Evolutionary conservation across 23 tunicate species (phyloP), one percentile per base, ranked within the genome.

Genomic region (Styela plicata): DNA sequence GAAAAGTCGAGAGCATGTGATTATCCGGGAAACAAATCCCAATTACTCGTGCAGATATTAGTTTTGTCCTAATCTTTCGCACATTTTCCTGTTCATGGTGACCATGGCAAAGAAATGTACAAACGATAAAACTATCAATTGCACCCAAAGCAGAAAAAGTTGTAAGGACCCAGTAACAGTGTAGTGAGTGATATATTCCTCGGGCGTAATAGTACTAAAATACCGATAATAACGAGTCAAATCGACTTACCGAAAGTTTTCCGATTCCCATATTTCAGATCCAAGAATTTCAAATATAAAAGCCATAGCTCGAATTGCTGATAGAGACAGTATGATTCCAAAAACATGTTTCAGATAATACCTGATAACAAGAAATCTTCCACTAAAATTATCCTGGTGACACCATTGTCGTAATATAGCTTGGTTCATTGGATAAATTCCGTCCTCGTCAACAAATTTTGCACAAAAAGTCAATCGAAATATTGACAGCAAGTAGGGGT

Each of bases 351-450:
- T 52, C 33, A 76, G 18, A 31, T 44, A 44, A 69, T 76, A 76
- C 22, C 66, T 44, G 64, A 22, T 76, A 23, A 76, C 81, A 0
- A 76, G 53, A 2, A 76, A 76, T 0, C 81, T 21, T 13, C 81
- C 31, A 10, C 29, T 36, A 26, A 76, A 76, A 2, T 76, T 76
- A 0, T 76, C 81, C 44, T 37, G 1, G 2, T 76, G 81, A 53
- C 81, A 76, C 66, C 64, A 76, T 24, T 76, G 81, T 18, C 65
- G 32, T 21, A 76, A n/a, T 36, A 76, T 76, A 36, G 63, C 81
- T 22, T 76, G 69, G 13, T 36, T 44, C 81, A 76, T 33, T 0
- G 81, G 81, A 76, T 20, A 76, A 17, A 27, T 32, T 17, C 79
- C 79, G 16, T 27, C 66, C 23, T 44, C 26, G 33, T 76, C 81